phyloP scores from a whole-genome alignment of 2,888 invertebrate species.

The Archips crataeganus region DNA sequence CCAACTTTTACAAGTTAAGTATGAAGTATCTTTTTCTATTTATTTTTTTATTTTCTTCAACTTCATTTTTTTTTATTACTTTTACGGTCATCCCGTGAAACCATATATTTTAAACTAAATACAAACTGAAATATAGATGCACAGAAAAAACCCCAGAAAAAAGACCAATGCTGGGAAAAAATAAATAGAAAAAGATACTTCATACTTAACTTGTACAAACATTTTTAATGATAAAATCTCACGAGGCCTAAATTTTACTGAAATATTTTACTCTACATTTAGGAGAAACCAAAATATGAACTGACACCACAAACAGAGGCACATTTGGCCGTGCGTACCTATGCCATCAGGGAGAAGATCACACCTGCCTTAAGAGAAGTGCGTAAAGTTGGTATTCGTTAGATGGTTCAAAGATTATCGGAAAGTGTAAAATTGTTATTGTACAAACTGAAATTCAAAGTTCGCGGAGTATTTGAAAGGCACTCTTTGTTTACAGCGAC shows the following conservation, averaged over 20 bases:
- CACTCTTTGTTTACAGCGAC: conserved; percentile 53
- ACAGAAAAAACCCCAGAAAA: too few relatives aligned
- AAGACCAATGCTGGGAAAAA: too few relatives aligned
- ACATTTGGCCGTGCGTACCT: neutral
- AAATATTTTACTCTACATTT: neutral
- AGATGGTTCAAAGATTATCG: neutral
- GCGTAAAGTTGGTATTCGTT: conserved; percentile 7
- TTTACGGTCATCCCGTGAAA: too few relatives aligned
- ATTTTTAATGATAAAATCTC: neutral
- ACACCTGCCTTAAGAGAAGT: neutral
- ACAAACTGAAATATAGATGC: too few relatives aligned
- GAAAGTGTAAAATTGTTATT: conserved; percentile 44
- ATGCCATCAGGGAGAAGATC: neutral
- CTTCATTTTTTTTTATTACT: too few relatives aligned
- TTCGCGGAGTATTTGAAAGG: conserved; percentile 57
- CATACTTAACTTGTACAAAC: neutral
- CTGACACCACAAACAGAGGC: conserved; percentile 4
- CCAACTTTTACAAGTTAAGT: too few relatives aligned
- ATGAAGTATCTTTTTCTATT: too few relatives aligned
- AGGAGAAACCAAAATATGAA: conserved; percentile 10
- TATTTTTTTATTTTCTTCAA: too few relatives aligned
- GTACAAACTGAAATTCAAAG: conserved; percentile 52
- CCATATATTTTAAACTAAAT: neutral
- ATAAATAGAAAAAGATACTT: neutral
- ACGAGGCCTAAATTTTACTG: neutral